Evolutionary conservation across 2,113 vertebrate genomes (phyloP).

Genomic region (Hypomesus transpacificus): DNA sequence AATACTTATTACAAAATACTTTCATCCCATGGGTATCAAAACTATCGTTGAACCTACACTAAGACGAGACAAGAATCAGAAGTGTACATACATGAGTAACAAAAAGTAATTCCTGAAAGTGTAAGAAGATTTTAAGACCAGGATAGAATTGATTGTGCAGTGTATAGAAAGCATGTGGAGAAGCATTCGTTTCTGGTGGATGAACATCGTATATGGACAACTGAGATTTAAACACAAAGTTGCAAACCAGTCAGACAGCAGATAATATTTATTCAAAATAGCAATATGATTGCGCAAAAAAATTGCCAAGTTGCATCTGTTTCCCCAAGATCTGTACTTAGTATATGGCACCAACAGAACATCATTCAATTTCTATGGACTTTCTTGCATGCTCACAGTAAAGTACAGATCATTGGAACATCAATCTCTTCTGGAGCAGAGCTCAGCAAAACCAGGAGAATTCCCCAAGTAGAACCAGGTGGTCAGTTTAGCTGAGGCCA

Average conservation of each 20-base stretch:
- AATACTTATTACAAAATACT: constrained; percentile 43
- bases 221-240: too few relatives aligned
- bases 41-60: constrained; percentile 57
- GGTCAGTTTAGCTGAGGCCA: not conserved
- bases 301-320: too few relatives aligned
- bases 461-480: not conserved
- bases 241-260: too few relatives aligned
- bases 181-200: not conserved
- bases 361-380: too few relatives aligned
- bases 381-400: too few relatives aligned
- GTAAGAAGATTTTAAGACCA: not conserved
- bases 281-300: too few relatives aligned
- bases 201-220: too few relatives aligned
- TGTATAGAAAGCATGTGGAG: not conserved
- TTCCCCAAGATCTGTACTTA: too few relatives aligned
- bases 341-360: too few relatives aligned
- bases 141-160: not conserved
- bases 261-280: too few relatives aligned
- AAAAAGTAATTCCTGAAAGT: constrained; percentile 18
- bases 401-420: too few relatives aligned
- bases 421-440: not conserved
- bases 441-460: constrained; percentile 2
- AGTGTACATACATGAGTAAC: constrained; percentile 16
- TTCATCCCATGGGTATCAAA: constrained; percentile 57
- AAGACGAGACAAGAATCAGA: constrained; percentile 38